Base-by-base conservation (phyloP, 2,797 vertebrate species). In the Urocyon cinereoargenteus region DNA sequence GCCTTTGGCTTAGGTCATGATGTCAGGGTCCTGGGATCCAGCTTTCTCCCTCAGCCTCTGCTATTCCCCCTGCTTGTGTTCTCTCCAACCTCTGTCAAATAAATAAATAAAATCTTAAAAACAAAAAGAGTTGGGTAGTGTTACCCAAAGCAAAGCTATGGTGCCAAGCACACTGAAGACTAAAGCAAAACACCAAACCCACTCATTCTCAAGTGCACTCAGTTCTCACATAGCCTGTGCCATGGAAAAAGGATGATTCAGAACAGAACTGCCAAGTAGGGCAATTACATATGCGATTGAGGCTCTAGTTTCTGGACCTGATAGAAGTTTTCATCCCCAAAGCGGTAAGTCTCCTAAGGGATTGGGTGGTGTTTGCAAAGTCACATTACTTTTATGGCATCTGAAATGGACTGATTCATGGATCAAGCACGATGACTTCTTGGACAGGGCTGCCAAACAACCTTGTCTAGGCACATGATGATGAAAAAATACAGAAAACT, bases 331-430 rank as follows among this genome's bases (percentile, higher is more conserved):
- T 97, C 90, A 85, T 98, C 98, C 57, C 91, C 72, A 66, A 72
- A 96, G 94, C 36, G 36, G 90, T 31, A 95, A 91, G 75, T 93
- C 90, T 97, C 96, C 91, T 26, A 86, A 85, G 98, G 97, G 96
- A 97, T 18, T 91, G 96, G 96, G 94, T 96, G 97, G 96, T 97
- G 95, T 86, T 16, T 95, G 94, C 90, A 97, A 98, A 98, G 97
- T 70, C 97, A 98, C 96, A 93, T 85, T 94, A 96, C 53, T 98
- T 97, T 98, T 97, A 97, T 26, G 98, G 98, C 97, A 98, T 98
- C 98, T 98, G 85, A 96, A 98, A 97, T 96, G 93, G 97, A 98
- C 85, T 98, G 97, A 98, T 81, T 97, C 93, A 97, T 24, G 68
- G 57, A 73, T 73, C 79, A 89, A 97, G 96, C 97, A 94, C 3